Percentiles rank a stretch among this genome's conserved stretches.
Evolutionary conservation across 2,113 vertebrate species (phyloP).

Genomic region (Aegypius monachus): DNA sequence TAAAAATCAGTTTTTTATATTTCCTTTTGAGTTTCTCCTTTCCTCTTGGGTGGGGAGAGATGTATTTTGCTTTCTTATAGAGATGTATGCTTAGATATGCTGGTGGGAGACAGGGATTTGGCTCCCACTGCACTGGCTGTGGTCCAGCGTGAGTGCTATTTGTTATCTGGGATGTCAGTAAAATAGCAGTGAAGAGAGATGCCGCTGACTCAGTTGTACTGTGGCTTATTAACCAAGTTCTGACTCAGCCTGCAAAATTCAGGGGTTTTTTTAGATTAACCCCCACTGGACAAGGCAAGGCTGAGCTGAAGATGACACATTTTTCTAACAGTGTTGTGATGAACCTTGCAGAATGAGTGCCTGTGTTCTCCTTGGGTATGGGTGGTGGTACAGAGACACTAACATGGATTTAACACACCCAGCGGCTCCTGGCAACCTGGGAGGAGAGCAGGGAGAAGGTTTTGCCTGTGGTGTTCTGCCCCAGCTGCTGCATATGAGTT

Average conservation of each 20-base stretch:
- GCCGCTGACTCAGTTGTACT: constrained; percentile 16
- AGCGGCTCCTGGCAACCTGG: neutral
- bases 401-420: neutral
- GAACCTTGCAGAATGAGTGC: neutral
- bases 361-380: neutral
- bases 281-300: neutral
- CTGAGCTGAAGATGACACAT: neutral
- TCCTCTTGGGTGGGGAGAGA: neutral
- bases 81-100: neutral
- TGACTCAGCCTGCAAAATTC: neutral
- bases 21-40: neutral
- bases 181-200: neutral
- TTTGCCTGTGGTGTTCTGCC: neutral
- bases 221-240: neutral
- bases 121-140: neutral
- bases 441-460: neutral
- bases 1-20: neutral
- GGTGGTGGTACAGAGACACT: neutral
- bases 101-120: neutral
- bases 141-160: neutral
- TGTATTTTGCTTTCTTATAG: neutral
- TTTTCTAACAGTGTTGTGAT: neutral
- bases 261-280: neutral
- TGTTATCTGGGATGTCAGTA: neutral
- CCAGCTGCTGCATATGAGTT: neutral